These are phyloP conservation scores for Nannobrachium achirus DNA, from an alignment of 2,113 vertebrate species.

Conservation along the genomic window DNA sequence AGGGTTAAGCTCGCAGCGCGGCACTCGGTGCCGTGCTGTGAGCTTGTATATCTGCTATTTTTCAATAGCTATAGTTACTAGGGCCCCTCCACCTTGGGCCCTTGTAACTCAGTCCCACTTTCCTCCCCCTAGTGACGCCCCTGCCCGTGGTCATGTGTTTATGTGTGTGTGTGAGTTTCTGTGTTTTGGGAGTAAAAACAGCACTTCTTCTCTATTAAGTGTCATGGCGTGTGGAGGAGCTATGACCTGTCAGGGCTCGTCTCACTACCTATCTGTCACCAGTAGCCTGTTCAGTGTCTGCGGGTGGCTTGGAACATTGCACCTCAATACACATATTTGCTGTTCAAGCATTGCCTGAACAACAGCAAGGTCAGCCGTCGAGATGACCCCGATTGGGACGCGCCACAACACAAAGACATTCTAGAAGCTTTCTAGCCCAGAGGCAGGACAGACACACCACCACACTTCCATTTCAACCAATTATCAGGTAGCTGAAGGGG, in stretches of 20 bases:
- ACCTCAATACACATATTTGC: slow-evolving; percentile 69
- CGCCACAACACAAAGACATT: slow-evolving; percentile 53
- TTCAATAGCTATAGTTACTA: too few relatives aligned
- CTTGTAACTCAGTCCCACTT: too few relatives aligned
- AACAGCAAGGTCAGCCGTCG: slow-evolving; percentile 61
- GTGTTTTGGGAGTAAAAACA: slow-evolving; percentile 50
- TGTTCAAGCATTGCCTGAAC: slow-evolving; percentile 46
- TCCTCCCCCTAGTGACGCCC: too few relatives aligned
- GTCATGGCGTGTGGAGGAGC: slow-evolving; percentile 58
- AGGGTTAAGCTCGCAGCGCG: too few relatives aligned
- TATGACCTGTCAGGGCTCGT: slow-evolving; percentile 65
- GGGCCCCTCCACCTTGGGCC: too few relatives aligned
- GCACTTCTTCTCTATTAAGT: slow-evolving; percentile 59
- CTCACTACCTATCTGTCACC: slow-evolving; percentile 69
- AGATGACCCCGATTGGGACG: slow-evolving; percentile 70
- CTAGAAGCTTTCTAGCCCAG: slow-evolving; percentile 40
- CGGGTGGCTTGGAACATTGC: slow-evolving; percentile 54
- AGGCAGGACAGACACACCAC: slow-evolving; percentile 6
- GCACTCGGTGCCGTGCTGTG: too few relatives aligned
- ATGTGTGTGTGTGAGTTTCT: slow-evolving; percentile 4
- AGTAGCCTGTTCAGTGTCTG: slow-evolving; percentile 62
- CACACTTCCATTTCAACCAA: slow-evolving; percentile 36
- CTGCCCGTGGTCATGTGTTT: too few relatives aligned
- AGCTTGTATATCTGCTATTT: too few relatives aligned
- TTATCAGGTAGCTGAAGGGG: slow-evolving; percentile 34